These are phyloP conservation scores for Mylabris phalerata DNA, from an alignment of 1,140 invertebrate genomes.

Conservation along the genomic window DNA sequence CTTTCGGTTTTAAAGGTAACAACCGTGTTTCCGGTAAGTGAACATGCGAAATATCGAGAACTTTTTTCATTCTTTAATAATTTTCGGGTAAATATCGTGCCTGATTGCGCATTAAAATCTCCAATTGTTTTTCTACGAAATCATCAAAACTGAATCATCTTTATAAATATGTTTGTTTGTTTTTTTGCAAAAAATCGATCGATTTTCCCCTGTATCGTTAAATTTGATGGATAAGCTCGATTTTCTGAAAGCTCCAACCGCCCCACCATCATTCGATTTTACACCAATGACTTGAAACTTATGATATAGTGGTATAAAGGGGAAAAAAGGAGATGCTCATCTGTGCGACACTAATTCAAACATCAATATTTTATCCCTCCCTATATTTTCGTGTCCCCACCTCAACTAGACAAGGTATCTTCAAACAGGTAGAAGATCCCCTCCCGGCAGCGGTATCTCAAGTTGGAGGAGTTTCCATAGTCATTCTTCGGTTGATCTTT, in stretches of 20 bases:
- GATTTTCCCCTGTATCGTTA: no score
- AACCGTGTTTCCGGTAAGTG: neutral
- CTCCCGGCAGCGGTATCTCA: slow-evolving; percentile 21
- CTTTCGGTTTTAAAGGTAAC: slow-evolving; percentile 7
- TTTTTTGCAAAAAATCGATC: no score
- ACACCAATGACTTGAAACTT: slow-evolving; percentile 35
- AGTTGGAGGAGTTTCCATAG: slow-evolving; percentile 28
- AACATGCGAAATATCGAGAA: slow-evolving; percentile 1
- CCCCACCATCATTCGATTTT: slow-evolving; percentile 17
- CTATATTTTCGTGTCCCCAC: slow-evolving; percentile 18
- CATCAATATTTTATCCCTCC: slow-evolving; percentile 36
- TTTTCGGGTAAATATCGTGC: neutral
- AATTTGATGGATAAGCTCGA: no score
- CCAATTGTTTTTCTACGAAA: neutral
- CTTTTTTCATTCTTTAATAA: no score
- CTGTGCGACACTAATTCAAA: slow-evolving; percentile 36
- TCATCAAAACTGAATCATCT: no score
- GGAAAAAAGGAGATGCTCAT: slow-evolving; percentile 26
- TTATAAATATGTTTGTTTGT: no score
- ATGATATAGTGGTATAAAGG: slow-evolving; percentile 18
- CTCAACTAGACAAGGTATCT: slow-evolving; percentile 15
- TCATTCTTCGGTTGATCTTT: slow-evolving; percentile 30
- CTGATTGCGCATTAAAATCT: slow-evolving; percentile 10
- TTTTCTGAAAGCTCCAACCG: neutral
- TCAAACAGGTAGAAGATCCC: slow-evolving; percentile 24